A percentile compares a stretch with the other conserved stretches of the same genome.
phyloP scores from a whole-genome alignment of 1,140 invertebrate genomes.

The Heliconius eleuchia region DNA sequence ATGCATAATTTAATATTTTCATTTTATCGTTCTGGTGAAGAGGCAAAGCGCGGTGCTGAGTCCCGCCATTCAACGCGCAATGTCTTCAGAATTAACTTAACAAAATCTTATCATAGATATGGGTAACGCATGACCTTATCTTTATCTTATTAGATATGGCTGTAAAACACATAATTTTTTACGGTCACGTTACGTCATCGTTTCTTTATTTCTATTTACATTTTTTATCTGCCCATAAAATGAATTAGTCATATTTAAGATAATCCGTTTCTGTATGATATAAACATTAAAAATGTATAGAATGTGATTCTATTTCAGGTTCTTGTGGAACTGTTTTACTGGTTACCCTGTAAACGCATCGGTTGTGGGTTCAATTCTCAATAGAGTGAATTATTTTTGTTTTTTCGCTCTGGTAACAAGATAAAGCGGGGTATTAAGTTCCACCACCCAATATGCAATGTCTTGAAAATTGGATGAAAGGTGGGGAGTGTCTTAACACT shows the following conservation, averaged over 20 bases:
- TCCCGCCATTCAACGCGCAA: not conserved
- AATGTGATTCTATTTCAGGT: not conserved
- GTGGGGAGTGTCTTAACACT: too few relatives aligned
- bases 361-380: too few relatives aligned
- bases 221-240: not conserved
- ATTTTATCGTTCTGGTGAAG: not conserved
- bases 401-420: too few relatives aligned
- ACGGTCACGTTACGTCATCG: not conserved
- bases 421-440: too few relatives aligned
- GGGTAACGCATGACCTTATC: too few relatives aligned
- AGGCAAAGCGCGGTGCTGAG: not conserved
- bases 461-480: too few relatives aligned
- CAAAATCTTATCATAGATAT: too few relatives aligned
- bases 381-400: too few relatives aligned
- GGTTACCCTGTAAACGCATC: too few relatives aligned
- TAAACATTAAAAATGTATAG: not conserved
- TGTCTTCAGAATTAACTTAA: not conserved
- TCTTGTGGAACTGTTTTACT: too few relatives aligned
- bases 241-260: not conserved
- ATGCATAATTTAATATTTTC: too few relatives aligned
- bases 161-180: not conserved
- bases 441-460: too few relatives aligned
- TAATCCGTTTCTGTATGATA: not conserved
- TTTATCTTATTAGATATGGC: not conserved
- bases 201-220: not conserved